Base-by-base conservation (phyloP, 2,888 invertebrate genomes). In the Scaptomyza reducta region DNA sequence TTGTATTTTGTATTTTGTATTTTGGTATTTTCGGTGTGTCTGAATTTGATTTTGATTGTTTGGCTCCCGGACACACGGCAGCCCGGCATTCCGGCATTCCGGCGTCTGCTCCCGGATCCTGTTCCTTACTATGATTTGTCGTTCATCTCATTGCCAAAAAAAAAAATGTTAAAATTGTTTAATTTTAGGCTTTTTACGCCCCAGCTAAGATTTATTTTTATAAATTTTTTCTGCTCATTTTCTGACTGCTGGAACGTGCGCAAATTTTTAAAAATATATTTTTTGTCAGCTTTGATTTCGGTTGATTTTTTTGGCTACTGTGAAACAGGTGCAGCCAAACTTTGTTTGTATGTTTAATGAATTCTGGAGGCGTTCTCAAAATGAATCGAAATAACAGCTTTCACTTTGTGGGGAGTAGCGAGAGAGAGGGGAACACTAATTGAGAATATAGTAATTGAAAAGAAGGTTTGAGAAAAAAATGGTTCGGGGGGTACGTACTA, bases 11-110 rank as follows among this genome's bases (percentile, higher is more conserved):
- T 7, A 2, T 38, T 14, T 7, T 9, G 1, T 7, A 77, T 66
- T 14, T 3, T 14, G 22, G 22, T 22, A 22, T 6, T 77, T 71
- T 61, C 56, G 47, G 60, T 40, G 35, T 7, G 46, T 16, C 74
- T 70, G 88, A 88, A 85, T 85, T 88, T 88, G 85, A 85, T 88
- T 85, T 85, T 85, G 85, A 85, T 85, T 88, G 88, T 88, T 88
- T 81, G 88, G 79, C 40, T 72, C 66, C 78, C 84, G 79, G 79
- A 78, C 75, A 33, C 13, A 33, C 33, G 13, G 7, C 9, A 69
- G 1, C 10, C 69, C 75, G 64, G 45, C 49, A 57, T 41, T 45
- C 53, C 22, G 5, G 3, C 22, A 22, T 22, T 3, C 22, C 22
- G 22, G 11, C 2, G 7, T 6, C 13, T 31, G n/a, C 5, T 16